Evolutionary conservation across 1,140 invertebrate genomes (phyloP), one percentile per base, ranked within the genome.

Genomic region (Zaprionus vittiger): DNA sequence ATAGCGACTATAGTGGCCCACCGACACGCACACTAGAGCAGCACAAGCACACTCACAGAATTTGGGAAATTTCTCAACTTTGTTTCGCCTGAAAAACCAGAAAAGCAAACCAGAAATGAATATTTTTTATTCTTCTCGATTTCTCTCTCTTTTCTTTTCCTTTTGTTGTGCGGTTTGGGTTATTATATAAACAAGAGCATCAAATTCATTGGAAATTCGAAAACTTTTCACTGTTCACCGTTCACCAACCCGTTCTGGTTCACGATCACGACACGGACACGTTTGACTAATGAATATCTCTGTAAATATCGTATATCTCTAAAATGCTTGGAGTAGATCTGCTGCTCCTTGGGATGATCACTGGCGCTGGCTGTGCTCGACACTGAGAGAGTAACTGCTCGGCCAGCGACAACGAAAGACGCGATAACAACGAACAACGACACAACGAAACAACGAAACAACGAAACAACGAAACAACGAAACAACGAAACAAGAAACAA

Each of bases 371-470:
- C 73, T 76, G 74, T 73, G 67, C 73, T 73, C 83, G 34, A 74
- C 80, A 90, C 86, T 89, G 85, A 41, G 64, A 80, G 81, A 75
- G 67, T 72, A 67, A 59, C 34, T 54, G 65, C 55, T 69, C 54
- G 60, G 69, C 64, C 67, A 79, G 81, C 74, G 81, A 74, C 81
- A 73, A 87, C 81, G 83, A 89, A 89, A 89, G 62, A 55, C 71
- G 44, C 81, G 74, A 67, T 52, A 89, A 87, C 83, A 87, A 85
- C 82, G 83, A 69, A 80, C 59, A 80, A 80, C 54, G 59, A 28
- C 49, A 70, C 24, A 81, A 62, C 54, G 77, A 57, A 75, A 64
- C 47, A 57, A 65, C 54, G 73, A 72, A 64, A 17, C n/a, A n/a
- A n/a, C n/a, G 15, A 55, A 67, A 63, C 56, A 44, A 63, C 24